Conservation (phyloP, 1,140 invertebrate species). For the Lerema accius region DNA sequence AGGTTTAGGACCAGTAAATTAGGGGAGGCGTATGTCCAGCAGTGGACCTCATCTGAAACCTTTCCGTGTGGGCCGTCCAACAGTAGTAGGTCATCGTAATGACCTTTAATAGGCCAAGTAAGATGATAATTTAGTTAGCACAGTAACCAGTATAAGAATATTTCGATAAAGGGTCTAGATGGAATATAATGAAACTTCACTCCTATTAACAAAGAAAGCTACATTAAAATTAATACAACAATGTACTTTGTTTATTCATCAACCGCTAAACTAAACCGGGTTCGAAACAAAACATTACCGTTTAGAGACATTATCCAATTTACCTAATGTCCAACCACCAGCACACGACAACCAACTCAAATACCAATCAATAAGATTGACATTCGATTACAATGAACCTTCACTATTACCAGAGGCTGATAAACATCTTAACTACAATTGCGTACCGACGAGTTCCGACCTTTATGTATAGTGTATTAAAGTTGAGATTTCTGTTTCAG, state of each 20-base stretch:
- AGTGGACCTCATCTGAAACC: too few relatives aligned
- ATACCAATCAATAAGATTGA: slow-evolving; percentile 46
- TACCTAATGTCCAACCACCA: slow-evolving; percentile 58
- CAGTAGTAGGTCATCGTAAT: too few relatives aligned
- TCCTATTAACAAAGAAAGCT: not conserved
- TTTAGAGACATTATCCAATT: slow-evolving; percentile 73
- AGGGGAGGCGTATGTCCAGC: too few relatives aligned
- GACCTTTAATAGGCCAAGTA: too few relatives aligned
- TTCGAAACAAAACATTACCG: slow-evolving; percentile 68
- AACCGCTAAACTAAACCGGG: slow-evolving; percentile 10
- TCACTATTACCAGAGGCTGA: slow-evolving; percentile 3
- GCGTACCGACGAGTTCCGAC: slow-evolving; percentile 21
- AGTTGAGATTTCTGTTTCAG: slow-evolving; percentile 26
- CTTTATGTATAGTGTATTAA: slow-evolving; percentile 34
- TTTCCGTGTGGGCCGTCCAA: too few relatives aligned
- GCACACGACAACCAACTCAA: slow-evolving; percentile 42
- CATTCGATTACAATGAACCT: slow-evolving; percentile 52
- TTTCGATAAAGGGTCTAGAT: too few relatives aligned
- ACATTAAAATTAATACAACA: not conserved
- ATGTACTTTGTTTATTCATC: slow-evolving; percentile 20
- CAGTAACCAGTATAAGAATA: too few relatives aligned
- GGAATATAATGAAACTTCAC: too few relatives aligned
- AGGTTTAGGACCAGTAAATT: too few relatives aligned
- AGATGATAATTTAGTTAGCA: too few relatives aligned
- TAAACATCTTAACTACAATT: slow-evolving; percentile 35